Conservation (phyloP, 2,888 invertebrate genomes). For the Eristalis pertinax region DNA sequence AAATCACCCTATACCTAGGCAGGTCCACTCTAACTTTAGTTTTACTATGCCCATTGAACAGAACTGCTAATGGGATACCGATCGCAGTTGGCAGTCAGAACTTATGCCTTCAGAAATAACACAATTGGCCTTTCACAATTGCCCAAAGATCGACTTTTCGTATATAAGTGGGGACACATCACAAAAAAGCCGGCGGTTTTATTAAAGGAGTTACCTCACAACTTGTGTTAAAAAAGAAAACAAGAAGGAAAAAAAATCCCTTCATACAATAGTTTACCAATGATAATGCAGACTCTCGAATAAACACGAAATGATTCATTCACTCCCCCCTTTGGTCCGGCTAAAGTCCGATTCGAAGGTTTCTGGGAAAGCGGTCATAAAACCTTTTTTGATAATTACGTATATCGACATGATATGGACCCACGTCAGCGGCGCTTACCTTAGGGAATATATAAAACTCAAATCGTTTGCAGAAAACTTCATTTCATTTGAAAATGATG, state of each 20-base stretch:
- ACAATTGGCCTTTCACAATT: too few relatives aligned
- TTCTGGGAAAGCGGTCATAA: not conserved
- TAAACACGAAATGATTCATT: not conserved
- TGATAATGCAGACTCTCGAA: not conserved
- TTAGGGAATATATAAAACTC: not conserved
- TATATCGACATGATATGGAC: not conserved
- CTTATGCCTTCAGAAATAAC: too few relatives aligned
- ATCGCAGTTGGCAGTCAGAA: too few relatives aligned
- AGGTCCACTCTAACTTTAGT: too few relatives aligned
- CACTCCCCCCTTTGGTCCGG: not conserved
- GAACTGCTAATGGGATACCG: too few relatives aligned
- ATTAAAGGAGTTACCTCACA: not conserved
- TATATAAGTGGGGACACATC: too few relatives aligned
- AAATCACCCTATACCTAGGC: too few relatives aligned
- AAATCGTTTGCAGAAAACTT: not conserved
- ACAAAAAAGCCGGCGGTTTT: too few relatives aligned
- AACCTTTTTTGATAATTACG: slow-evolving; percentile 1
- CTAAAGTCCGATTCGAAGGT: not conserved
- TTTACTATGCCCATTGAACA: too few relatives aligned
- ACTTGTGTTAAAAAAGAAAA: not conserved
- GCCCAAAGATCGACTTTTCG: too few relatives aligned
- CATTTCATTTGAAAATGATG: not conserved
- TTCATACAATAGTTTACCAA: not conserved
- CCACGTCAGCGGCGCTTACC: not conserved
- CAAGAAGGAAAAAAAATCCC: not conserved